Evolutionary conservation across 2,888 invertebrate species (phyloP).

Genomic region (Zaprionus obscuricornis): DNA sequence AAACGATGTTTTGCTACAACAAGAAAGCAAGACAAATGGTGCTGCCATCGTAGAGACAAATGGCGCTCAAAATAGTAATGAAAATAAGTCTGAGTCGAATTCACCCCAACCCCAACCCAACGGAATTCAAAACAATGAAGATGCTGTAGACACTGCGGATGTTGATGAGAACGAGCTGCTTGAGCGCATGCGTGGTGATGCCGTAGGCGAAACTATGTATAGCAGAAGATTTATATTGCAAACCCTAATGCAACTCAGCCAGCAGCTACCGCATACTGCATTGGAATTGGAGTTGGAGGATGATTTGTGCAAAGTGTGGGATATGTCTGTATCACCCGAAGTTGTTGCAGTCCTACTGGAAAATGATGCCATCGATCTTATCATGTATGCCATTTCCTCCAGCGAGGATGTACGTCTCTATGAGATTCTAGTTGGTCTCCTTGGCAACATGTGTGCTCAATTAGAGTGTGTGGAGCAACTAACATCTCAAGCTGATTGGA

Average conservation of each 20-base stretch:
- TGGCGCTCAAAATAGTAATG: constrained; percentile 25
- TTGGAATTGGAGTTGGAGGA: constrained; percentile 86
- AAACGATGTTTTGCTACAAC: constrained; percentile 15
- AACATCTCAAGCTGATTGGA: constrained; percentile 85
- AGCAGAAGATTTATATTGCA: constrained; percentile 90
- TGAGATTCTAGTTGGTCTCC: constrained; percentile 92
- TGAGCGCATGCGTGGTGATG: constrained; percentile 87
- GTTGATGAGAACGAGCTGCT: constrained; percentile 69
- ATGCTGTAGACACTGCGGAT: constrained; percentile 54
- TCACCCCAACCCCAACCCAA: constrained; percentile 43
- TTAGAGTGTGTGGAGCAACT: constrained; percentile 86
- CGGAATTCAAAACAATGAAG: constrained; percentile 42
- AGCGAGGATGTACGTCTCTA: constrained; percentile 87
- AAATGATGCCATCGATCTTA: constrained; percentile 86
- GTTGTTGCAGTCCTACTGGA: constrained; percentile 88
- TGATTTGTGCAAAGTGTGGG: constrained; percentile 91
- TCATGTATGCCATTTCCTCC: constrained; percentile 85
- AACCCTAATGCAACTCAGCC: constrained; percentile 86
- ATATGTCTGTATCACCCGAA: constrained; percentile 92
- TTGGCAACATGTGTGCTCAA: constrained; percentile 92
- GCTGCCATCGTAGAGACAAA: constrained; percentile 17
- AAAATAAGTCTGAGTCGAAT: constrained; percentile 35
- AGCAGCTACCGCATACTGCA: constrained; percentile 25
- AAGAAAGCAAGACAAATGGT: constrained; percentile 21
- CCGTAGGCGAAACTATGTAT: constrained; percentile 91